Conservation (phyloP, 2,888 invertebrate genomes). For the Furcula furcula region DNA sequence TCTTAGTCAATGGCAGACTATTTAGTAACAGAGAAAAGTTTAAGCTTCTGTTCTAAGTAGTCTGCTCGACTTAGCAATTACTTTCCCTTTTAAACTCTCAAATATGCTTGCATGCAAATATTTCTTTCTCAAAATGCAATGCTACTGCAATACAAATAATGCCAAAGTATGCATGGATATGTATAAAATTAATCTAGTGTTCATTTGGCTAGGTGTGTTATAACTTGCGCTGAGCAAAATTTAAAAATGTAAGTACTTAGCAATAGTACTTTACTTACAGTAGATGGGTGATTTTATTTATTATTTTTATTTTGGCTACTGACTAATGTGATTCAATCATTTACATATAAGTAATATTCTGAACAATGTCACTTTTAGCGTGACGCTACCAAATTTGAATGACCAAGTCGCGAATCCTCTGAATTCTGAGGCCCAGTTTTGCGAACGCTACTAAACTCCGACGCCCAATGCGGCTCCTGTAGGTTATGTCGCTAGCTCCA, state of each 20-base stretch:
- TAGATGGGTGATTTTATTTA: constrained; percentile 16
- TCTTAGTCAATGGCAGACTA: constrained; percentile 12
- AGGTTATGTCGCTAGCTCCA: no score
- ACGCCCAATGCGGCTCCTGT: no score
- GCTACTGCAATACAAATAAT: constrained; percentile 17
- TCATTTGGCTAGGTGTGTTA: constrained; percentile 76
- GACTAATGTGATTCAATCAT: constrained; percentile 7
- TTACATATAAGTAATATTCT: constrained; percentile 1
- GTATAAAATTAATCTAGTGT: constrained; percentile 60
- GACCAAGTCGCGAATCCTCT: no score
- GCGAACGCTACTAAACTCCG: no score
- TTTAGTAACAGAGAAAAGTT: constrained; percentile 8
- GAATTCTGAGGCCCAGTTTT: no score
- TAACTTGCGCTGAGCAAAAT: constrained; percentile 77
- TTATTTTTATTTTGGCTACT: constrained; percentile 1
- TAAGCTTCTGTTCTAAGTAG: constrained; percentile 10
- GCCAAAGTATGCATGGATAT: constrained; percentile 43
- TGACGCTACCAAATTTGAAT: no score
- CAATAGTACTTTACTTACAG: constrained; percentile 28
- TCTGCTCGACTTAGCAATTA: constrained; percentile 14
- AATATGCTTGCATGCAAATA: constrained; percentile 41
- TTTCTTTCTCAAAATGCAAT: constrained; percentile 17
- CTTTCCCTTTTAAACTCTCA: constrained; percentile 10
- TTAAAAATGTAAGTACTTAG: constrained; percentile 70
- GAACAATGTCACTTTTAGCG: no score